These are phyloP conservation scores for Tor tambroides DNA, from an alignment of 2,113 vertebrate genomes.

Conservation along the genomic window DNA sequence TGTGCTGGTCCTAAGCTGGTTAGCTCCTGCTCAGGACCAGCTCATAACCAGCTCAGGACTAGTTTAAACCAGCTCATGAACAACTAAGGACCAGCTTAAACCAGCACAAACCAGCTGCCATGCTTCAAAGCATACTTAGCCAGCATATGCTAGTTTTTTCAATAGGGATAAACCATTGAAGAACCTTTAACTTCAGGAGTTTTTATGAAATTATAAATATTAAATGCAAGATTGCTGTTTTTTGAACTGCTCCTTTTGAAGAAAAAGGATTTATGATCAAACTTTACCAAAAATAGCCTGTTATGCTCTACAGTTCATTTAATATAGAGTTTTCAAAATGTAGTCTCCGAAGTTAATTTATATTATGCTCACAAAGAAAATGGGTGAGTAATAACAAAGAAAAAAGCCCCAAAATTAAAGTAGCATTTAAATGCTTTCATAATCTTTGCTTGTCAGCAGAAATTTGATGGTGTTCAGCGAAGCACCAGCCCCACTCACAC, in stretches of 20 bases:
- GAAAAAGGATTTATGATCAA: not conserved
- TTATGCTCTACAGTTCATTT: not conserved
- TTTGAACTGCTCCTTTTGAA: not conserved
- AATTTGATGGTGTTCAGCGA: constrained; percentile 43
- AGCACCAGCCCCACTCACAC: constrained; percentile 42
- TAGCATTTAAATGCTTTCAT: constrained; percentile 41
- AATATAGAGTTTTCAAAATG: not conserved
- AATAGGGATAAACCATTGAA: not conserved
- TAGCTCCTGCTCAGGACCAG: too few relatives aligned
- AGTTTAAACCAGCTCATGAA: too few relatives aligned
- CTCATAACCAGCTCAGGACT: too few relatives aligned
- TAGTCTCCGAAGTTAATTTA: constrained; percentile 13
- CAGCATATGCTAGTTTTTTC: too few relatives aligned
- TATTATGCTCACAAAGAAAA: not conserved
- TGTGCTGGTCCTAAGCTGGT: too few relatives aligned
- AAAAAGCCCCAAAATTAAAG: constrained; percentile 1
- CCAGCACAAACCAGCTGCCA: too few relatives aligned
- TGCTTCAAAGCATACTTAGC: too few relatives aligned
- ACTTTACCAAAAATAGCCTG: not conserved
- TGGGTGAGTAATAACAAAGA: constrained; percentile 1
- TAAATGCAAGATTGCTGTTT: not conserved
- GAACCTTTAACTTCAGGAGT: not conserved
- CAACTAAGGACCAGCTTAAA: too few relatives aligned
- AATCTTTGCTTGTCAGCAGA: constrained; percentile 44
- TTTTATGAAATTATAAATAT: too few relatives aligned